Conservation (phyloP, 2,797 vertebrate genomes). For the Sebastes hubbsi region DNA sequence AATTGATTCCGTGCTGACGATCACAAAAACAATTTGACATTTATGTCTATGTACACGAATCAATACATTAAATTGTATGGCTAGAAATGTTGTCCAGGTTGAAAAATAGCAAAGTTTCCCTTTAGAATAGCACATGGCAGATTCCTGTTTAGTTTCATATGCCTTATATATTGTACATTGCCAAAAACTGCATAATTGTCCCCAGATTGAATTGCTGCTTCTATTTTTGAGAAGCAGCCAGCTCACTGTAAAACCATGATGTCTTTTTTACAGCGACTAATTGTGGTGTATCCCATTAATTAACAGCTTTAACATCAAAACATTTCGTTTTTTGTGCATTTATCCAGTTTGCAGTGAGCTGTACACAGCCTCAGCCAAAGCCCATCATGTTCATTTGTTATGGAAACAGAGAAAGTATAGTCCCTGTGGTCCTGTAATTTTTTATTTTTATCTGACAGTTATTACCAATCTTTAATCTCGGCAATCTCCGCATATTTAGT, state of each 20-base stretch:
- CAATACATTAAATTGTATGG: too few relatives aligned
- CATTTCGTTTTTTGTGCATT: neutral
- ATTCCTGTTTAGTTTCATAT: neutral
- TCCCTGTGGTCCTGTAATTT: conserved; percentile 9
- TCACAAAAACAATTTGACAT: too few relatives aligned
- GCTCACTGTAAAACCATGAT: neutral
- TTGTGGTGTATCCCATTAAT: neutral
- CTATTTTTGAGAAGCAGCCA: neutral
- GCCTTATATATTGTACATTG: neutral
- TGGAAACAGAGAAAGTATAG: neutral
- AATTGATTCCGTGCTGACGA: too few relatives aligned
- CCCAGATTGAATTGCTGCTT: neutral
- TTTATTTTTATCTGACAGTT: neutral
- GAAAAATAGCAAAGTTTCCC: too few relatives aligned
- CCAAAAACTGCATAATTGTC: neutral
- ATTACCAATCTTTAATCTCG: conserved; percentile 12
- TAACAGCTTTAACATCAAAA: neutral
- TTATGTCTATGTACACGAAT: too few relatives aligned
- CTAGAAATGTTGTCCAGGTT: too few relatives aligned
- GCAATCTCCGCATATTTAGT: conserved; percentile 8
- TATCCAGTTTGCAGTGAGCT: conserved; percentile 13
- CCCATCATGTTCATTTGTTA: conserved; percentile 18
- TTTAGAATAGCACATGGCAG: neutral
- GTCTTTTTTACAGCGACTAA: neutral
- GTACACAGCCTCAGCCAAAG: conserved; percentile 8